Conservation (phyloP, 2,797 vertebrate genomes). For the Cynodonichthys magdalenae region DNA sequence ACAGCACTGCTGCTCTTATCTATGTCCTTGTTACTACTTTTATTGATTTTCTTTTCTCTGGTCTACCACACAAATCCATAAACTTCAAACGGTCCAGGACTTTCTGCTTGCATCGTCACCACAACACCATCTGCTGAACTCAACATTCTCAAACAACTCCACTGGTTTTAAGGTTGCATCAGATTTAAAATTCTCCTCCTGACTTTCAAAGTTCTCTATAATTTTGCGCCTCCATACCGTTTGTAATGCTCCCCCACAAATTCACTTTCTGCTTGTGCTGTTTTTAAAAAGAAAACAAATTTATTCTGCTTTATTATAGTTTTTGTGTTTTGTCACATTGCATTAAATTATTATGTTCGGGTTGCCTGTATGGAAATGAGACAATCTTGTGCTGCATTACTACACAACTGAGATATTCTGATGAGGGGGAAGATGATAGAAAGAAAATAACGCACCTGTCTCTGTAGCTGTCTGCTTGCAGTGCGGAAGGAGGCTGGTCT, state of each 20-base stretch:
- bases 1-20: too few relatives aligned
- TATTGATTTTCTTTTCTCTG: too few relatives aligned
- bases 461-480: constrained; percentile 80
- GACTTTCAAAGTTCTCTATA: too few relatives aligned
- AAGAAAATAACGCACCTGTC: constrained; percentile 83
- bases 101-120: too few relatives aligned
- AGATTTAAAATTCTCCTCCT: too few relatives aligned
- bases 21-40: not conserved
- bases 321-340: not conserved
- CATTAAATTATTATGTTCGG: not conserved
- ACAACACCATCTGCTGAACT: too few relatives aligned
- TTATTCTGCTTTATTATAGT: not conserved
- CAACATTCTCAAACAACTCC: too few relatives aligned
- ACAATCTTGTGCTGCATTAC: not conserved
- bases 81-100: too few relatives aligned
- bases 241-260: too few relatives aligned
- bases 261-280: not conserved
- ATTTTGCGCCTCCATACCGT: too few relatives aligned
- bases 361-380: not conserved
- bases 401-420: not conserved
- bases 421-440: not conserved
- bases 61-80: too few relatives aligned
- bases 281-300: not conserved
- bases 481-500: constrained; percentile 61
- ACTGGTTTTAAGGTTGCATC: too few relatives aligned